These are phyloP conservation scores for Morbakka virulenta DNA, from an alignment of 30 jellyfish, hydroid and myxozoan genomes.

Conservation along the genomic window DNA sequence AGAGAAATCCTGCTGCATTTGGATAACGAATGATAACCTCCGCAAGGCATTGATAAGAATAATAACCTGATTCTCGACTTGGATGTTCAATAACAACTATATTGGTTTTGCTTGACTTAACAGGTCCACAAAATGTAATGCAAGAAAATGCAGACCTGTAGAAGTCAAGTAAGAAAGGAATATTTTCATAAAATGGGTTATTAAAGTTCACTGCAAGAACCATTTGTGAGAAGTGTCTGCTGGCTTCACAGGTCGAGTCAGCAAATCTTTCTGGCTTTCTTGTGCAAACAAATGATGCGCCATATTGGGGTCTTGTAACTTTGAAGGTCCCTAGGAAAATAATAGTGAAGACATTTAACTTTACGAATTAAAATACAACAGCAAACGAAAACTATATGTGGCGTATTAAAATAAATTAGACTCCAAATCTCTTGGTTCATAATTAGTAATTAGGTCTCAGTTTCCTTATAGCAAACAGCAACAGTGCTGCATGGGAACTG, in stretches of 20 bases:
- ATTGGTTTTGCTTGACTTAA: not conserved
- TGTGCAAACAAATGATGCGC: too few relatives aligned
- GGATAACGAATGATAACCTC: conserved; percentile 37
- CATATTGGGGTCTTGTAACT: too few relatives aligned
- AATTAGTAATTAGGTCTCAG: too few relatives aligned
- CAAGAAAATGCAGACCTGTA: conserved; percentile 31
- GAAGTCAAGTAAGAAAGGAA: conserved; percentile 35
- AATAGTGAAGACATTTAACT: too few relatives aligned
- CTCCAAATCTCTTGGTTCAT: too few relatives aligned
- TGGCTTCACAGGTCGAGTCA: not conserved
- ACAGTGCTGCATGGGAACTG: too few relatives aligned
- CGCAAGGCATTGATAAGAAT: conserved; percentile 61
- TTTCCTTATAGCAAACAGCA: too few relatives aligned
- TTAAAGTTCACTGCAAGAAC: conserved; percentile 43
- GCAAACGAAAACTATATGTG: too few relatives aligned
- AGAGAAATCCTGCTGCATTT: conserved; percentile 41
- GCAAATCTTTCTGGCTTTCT: too few relatives aligned
- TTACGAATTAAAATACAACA: too few relatives aligned
- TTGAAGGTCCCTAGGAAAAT: too few relatives aligned
- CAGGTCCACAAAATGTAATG: conserved; percentile 54
- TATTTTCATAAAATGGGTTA: conserved; percentile 35
- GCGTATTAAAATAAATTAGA: too few relatives aligned
- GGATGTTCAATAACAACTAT: conserved; percentile 13
- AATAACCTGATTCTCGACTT: conserved; percentile 44
- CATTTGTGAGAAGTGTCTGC: not conserved